Conservation (phyloP, 2,888 invertebrate genomes). For the Bugulina stolonifera region DNA sequence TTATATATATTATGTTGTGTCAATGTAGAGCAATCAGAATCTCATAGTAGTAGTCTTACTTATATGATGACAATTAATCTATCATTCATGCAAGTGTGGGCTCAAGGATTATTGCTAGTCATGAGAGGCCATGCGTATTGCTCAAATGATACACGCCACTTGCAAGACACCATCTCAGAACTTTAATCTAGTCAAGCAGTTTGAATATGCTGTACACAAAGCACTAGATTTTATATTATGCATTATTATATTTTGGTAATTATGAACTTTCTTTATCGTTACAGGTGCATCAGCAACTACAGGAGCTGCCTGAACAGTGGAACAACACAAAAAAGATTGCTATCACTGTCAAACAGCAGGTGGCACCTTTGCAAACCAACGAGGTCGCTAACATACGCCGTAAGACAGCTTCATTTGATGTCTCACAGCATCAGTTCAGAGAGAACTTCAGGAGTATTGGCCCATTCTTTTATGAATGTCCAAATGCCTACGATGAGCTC, state of each 20-base stretch:
- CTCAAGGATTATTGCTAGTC: too few species aligned
- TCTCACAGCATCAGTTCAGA: slow-evolving; percentile 71
- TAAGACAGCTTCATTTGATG: slow-evolving; percentile 78
- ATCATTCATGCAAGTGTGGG: too few species aligned
- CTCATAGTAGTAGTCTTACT: too few species aligned
- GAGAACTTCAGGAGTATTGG: slow-evolving; percentile 70
- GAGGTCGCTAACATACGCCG: slow-evolving; percentile 86
- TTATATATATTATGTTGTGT: too few species aligned
- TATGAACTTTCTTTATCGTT: background rate
- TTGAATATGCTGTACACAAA: too few species aligned
- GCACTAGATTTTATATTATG: background rate
- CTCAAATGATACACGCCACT: too few species aligned
- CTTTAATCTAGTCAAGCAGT: too few species aligned
- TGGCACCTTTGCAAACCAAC: slow-evolving; percentile 86
- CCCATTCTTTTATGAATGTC: slow-evolving; percentile 51
- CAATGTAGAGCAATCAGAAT: too few species aligned
- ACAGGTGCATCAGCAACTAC: slow-evolving; percentile 33
- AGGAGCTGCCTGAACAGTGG: slow-evolving; percentile 94
- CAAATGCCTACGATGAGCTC: slow-evolving; percentile 46
- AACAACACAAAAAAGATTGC: slow-evolving; percentile 87
- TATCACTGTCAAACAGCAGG: slow-evolving; percentile 82
- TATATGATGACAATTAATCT: too few species aligned
- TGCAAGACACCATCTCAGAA: too few species aligned
- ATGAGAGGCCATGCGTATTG: too few species aligned
- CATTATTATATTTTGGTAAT: background rate